Percentiles rank a stretch among this genome's conserved stretches.
These are phyloP conservation scores for Pogoniulus pusillus DNA, from an alignment of 2,797 vertebrate genomes.

Conservation along the genomic window DNA sequence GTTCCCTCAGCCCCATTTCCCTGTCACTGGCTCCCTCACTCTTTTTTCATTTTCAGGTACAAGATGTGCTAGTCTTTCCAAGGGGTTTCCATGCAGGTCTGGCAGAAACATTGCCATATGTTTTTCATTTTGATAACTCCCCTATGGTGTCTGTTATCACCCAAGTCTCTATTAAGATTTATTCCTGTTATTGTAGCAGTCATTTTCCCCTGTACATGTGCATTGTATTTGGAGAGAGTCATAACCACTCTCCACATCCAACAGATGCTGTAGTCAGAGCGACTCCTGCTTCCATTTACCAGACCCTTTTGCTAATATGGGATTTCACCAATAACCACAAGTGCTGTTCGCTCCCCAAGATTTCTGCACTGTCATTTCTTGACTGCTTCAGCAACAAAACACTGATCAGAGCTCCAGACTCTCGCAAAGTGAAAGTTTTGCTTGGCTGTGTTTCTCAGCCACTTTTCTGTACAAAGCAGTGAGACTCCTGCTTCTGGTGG, in stretches of 20 bases:
- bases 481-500: background rate
- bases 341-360: constrained; percentile 44
- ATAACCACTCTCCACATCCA: constrained; percentile 66
- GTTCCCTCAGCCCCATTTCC: background rate
- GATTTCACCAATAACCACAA: constrained; percentile 68
- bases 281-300: constrained; percentile 68
- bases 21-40: background rate
- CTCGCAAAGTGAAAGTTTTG: background rate
- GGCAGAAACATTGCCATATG: constrained; percentile 9
- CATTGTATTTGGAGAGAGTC: constrained; percentile 65
- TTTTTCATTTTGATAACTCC: constrained; percentile 68
- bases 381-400: background rate
- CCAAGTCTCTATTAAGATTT: constrained; percentile 71
- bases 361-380: constrained; percentile 32
- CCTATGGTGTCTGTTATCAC: constrained; percentile 68
- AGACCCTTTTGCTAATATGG: constrained; percentile 61
- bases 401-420: background rate
- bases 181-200: constrained; percentile 71
- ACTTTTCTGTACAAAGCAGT: background rate
- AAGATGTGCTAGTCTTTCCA: constrained; percentile 1
- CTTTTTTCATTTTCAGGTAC: constrained; percentile 21
- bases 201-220: constrained; percentile 65
- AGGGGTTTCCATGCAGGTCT: constrained; percentile 48
- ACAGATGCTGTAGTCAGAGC: constrained; percentile 64
- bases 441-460: constrained; percentile 13